Evolutionary conservation across 2,113 vertebrate species (phyloP), one percentile per base, ranked within the genome.

Genomic region (Eonycteris spelaea): DNA sequence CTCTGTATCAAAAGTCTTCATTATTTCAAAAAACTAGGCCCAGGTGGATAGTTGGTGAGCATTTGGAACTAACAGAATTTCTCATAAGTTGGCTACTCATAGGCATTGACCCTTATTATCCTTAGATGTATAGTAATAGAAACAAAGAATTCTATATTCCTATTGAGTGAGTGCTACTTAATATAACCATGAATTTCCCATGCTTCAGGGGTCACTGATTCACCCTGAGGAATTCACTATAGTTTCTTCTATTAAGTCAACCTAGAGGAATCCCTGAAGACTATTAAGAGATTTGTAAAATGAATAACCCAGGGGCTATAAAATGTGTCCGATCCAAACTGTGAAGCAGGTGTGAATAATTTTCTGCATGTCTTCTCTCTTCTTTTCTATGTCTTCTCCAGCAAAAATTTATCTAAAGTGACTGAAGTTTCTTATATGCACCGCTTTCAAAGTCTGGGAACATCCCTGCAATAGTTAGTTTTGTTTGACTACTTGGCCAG

Each of bases 41-140:
- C 7, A 70, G 12, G 61, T n/a, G 74, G 10, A 57, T 63, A 90
- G 2, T 91, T 93, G 24, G 13, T 94, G 48, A 88, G 8, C 33
- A 74, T 53, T 96, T 63, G 28, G 24, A 93, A 65, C 53, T 75
- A 90, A 75, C 28, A 73, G 35, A 93, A 77, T 86, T 93, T 95
- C 45, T 95, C 33, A n/a, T 51, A 82, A 86, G 33, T 51, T 75
- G 43, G 55, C 3, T 94, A n/a, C 16, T 80, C 18, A 35, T 24
- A 70, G 33, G 2, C 16, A 24, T 35, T 57, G 33, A 65, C 26
- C 15, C 57, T 93, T 79, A 67, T 67, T 85, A 61, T 89, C 53
- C 26, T 71, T 53, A 67, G 6, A 51, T 33, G 77, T 8, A 55
- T 28, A 40, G 13, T 57, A 70, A 67, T 19, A 59, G 51, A 79